Base-by-base conservation (phyloP, 2,113 vertebrate genomes). In the Megaceryle maxima region DNA sequence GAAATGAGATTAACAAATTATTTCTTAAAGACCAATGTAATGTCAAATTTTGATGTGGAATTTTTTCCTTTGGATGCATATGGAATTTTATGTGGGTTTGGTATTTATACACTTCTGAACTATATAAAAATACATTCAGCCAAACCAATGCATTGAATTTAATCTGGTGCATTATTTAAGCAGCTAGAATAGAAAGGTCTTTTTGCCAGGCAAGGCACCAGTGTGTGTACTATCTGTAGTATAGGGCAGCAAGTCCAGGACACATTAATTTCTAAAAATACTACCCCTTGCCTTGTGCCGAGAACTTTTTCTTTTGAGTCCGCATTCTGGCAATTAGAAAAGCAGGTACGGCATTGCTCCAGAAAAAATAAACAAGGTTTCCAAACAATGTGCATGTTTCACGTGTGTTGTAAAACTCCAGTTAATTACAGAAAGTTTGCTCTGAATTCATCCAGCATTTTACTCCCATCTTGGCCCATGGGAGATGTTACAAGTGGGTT, bases 141-240 rank as follows among this genome's bases (percentile, higher is more conserved):
- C 90, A 93, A 94, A 82, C 39, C 59, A 13, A 92, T 93, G 89
- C 95, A 87, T 18, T 93, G 95, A 79, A 90, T 96, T 96, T 87
- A 97, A 96, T 97, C 88, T 75, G 86, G 97, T 94, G 76, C 82
- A 91, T 91, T 96, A 97, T 96, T 97, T 89, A 96, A 97, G 97
- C 96, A 95, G 87, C 91, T 93, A 81, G 55, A 91, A 91, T 62
- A 89, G 75, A 55, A 74, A 74, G 84, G 85, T 44, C 66, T 43
- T 95, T 92, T 95, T 94, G 94, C 89, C 95, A 97, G 88, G 88
- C 95, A 96, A 83, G 94, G 74, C 93, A 96, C 89, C 95, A 59
- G 51, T 22, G 87, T 74, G 63, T 97, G 87, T 84, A 89, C 92
- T 95, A 95, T 93, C 96, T 94, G 92, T 48, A 87, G 82, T 83